Evolutionary conservation across 2,888 invertebrate species (phyloP), one percentile per base, ranked within the genome.

Genomic region (Shargacucullia verbasci): DNA sequence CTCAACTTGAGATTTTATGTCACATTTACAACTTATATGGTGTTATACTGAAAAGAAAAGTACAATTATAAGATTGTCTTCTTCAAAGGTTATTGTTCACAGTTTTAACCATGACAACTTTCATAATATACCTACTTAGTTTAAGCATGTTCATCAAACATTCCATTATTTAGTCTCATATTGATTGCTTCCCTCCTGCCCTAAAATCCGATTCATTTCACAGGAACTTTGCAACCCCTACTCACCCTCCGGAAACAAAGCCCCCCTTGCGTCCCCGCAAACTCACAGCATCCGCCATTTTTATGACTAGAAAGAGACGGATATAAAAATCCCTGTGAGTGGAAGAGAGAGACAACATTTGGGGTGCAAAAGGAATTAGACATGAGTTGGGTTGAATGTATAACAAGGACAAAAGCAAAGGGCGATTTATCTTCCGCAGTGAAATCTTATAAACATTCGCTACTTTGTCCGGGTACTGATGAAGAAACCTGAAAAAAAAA

Each of bases 251-350:
- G 84, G 84, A 86, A 86, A 83, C 79, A 72, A 76, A 76, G 72
- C 80, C 80, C 76, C 80, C 55, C 74, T 59, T 50, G 63, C 76
- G 77, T 76, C 80, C 80, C 73, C 77, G 74, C 79, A 75, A 72
- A 70, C 73, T 75, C 80, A 75, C 91, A 90, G 89, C 91, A 90
- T 91, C 92, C 92, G 89, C 92, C 91, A 92, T 92, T 88, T 82
- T 86, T 85, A 86, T 75, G 76, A 77, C 71, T 69, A 44, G 81
- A 86, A 46, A 10, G 75, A 68, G 81, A 85, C 20, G 50, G 48
- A 35, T 11, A 49, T 47, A 65, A 29, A 13, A 35, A 11, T 20
- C 31, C 11, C 6, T 11, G 3, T 34, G 58, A 7, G 70, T 52
- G 68, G 50, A 72, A 69, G 55, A 71, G 74, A 70, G 77, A 80